Base-by-base conservation (phyloP, 2,797 vertebrate species). In the Cossypha dichroa region DNA sequence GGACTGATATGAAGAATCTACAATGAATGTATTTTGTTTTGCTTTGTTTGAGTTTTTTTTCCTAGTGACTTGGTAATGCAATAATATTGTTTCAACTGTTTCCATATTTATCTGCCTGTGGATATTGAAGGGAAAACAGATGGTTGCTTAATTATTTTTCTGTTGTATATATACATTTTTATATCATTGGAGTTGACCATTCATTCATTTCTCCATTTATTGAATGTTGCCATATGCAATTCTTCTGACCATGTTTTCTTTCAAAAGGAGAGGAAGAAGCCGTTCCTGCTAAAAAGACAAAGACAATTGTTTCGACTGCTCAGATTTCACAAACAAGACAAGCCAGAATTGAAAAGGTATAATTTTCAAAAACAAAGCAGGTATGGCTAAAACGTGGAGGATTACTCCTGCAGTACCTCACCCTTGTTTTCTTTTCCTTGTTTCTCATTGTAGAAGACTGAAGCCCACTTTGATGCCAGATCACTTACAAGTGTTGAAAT, bases 281-380 rank as follows among this genome's bases (percentile, higher is more conserved):
- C 79, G 98, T 99, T 43, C 99, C 99, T 77, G 98, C 98, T 58
- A 99, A 99, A 98, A 99, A 99, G 98, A 98, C 99, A 77, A 99
- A 99, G 97, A 99, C 98, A 28, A 98, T 99, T 59, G 97, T 99
- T 96, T 99, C 99, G 96, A 98, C 98, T 97, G 98, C 99, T 98
- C 98, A 99, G 98, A 99, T 99, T 96, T 98, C 99, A 70, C 98
- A 99, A 98, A 97, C 98, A 94, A 98, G 98, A 97, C 98, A 99
- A 98, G 98, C 98, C 88, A 98, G 98, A 98, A 97, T 98, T 86
- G 99, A 99, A 98, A 99, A 98, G 98, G 99, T 99, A 97, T 95
- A 52, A 63, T 92, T 94, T 97, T 97, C n/a, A 96, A 43, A 90
- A 91, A 77, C 34, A 96, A 97, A 76, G 22, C 68, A 89, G 14